Base-by-base conservation (phyloP, 2,797 vertebrate species). In the Rachycentron canadum region DNA sequence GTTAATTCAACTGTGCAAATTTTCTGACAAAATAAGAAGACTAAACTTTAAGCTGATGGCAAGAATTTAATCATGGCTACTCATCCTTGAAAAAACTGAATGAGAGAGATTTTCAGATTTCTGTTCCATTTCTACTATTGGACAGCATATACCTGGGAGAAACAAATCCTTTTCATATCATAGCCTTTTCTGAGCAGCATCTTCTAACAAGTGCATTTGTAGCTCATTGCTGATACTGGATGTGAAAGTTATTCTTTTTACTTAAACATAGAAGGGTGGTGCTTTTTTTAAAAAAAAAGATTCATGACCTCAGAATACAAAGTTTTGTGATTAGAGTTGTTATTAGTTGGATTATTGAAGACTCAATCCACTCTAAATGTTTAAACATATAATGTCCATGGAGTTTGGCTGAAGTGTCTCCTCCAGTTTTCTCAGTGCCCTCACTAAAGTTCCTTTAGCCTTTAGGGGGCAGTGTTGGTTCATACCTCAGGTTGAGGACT, bases 391-490 rank as follows among this genome's bases (percentile, higher is more conserved):
- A 17, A 10, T 36, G 60, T 45, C 23, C 16, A 47, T 73, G 5
- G 23, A 10, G 6, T 56, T 40, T 28, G 19, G 13, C 6, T 69
- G 47, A 32, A 65, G 79, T 28, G 13, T 30, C 5, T 79, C 61
- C 52, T 73, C 4, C 49, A 70, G 13, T 65, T 47, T 72, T 26
- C 64, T 75, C 25, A 70, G 13, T 7, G 1, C 49, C 47, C 59
- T 65, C 38, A 57, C 19, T 38, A 50, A 52, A 53, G 63, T 69
- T 36, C 60, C 45, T 67, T 59, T 17, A 41, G 21, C 87, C 94
- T 94, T 83, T 85, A 91, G 94, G 90, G 92, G 94, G 94, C 94
- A 95, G 92, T 95, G 90, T 95, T 94, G 94, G 17, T 91, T 91
- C 92, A 89, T 67, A 83, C 53, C 88, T 89, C 80, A 53, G 43